Percentiles rank a stretch among this genome's conserved stretches.
These are phyloP conservation scores for Balanococcus diminutus DNA, from an alignment of 2,888 invertebrate genomes.

Conservation along the genomic window DNA sequence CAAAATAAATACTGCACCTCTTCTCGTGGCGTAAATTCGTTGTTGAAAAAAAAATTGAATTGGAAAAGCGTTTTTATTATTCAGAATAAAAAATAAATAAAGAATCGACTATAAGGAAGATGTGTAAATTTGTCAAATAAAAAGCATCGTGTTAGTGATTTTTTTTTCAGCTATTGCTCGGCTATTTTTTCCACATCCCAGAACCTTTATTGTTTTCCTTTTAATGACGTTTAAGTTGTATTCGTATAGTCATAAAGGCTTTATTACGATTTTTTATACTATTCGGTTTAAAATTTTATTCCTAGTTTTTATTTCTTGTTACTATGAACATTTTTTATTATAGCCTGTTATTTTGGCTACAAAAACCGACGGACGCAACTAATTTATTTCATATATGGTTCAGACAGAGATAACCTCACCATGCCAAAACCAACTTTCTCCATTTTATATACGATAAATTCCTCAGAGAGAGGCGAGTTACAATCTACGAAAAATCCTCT, in stretches of 20 bases:
- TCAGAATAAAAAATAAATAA: constrained; percentile 24
- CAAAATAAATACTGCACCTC: neutral
- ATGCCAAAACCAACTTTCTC: no score
- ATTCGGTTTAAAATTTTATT: constrained; percentile 35
- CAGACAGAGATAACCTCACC: neutral
- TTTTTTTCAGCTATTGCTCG: neutral
- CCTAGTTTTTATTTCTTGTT: constrained; percentile 34
- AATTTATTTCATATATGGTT: constrained; percentile 4
- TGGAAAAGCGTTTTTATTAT: constrained; percentile 34
- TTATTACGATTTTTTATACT: constrained; percentile 38
- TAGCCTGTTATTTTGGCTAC: constrained; percentile 33
- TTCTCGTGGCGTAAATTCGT: neutral
- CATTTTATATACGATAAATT: no score
- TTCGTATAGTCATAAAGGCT: constrained; percentile 35
- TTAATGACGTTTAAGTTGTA: constrained; percentile 40
- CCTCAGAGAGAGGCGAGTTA: no score
- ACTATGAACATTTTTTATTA: constrained; percentile 40
- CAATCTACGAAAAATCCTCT: no score
- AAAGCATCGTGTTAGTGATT: constrained; percentile 33
- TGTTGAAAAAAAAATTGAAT: constrained; percentile 17
- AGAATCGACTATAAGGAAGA: constrained; percentile 33
- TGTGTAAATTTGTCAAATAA: constrained; percentile 37
- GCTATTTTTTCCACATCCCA: constrained; percentile 28
- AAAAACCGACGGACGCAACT: neutral
- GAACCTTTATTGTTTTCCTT: constrained; percentile 40